Evolutionary conservation across 2,113 vertebrate genomes (phyloP), one percentile per base, ranked within the genome.

Genomic region (Muscicapa adusta): DNA sequence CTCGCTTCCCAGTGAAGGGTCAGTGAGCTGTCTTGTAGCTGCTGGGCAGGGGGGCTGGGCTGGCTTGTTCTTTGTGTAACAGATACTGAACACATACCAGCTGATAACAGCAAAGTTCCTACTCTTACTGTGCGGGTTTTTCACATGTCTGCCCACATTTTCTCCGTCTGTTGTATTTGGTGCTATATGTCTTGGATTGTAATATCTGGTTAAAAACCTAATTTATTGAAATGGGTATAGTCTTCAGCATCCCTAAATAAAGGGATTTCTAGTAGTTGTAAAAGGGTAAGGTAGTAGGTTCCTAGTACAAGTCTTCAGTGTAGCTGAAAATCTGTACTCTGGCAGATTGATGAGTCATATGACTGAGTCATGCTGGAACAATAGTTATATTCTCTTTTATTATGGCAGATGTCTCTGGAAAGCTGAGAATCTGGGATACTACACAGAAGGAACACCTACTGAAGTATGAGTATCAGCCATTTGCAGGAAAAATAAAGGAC

Each of bases 361-460:
- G 89, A 73, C 77, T n/a, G 3, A 86, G 80, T 82, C 74, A 61
- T 85, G 23, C 58, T 95, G 87, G 70, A 96, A 89, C 54, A 84
- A 78, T 81, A 83, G 47, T 91, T 94, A 57, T 70, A 34, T 89
- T 66, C 63, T 96, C 3, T 67, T 97, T 85, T 95, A 56, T 92
- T 96, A 63, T 92, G 53, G 8, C 93, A 99, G 99, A 99, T 97
- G 88, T 97, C 61, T 98, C 99, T 8, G 99, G 99, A 91, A 99
- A 99, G 96, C 96, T 99, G 65, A 98, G 99, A 71, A 99, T 99
- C 97, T 99, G 99, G 99, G 99, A 99, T 97, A 99, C 99, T 29
- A 99, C 99, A 9, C 99, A 99, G 97, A 99, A 98, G 94, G 99
- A 99, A 80, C 99, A 99, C 91, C 68, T 99, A 61, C 96, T 99